Percentiles rank a stretch among this genome's conserved stretches.
Conservation (phyloP, 1,140 invertebrate genomes). For the Mya arenaria region DNA sequence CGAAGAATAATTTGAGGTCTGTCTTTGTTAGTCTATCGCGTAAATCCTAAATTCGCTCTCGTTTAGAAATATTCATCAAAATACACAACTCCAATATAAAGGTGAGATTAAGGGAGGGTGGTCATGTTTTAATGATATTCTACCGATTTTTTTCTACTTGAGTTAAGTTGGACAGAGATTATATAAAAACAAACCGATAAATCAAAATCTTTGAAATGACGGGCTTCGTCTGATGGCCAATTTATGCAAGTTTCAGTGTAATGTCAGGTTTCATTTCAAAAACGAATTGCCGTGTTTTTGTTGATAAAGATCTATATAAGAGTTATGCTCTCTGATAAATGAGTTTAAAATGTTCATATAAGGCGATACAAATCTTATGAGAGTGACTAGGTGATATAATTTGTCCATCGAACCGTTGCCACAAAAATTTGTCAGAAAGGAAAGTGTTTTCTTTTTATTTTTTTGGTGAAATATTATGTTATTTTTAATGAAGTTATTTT, state of each 20-base stretch:
- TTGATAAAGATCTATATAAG: neutral
- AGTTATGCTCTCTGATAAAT: too few species aligned
- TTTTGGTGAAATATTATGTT: too few species aligned
- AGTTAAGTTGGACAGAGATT: neutral
- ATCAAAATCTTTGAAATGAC: too few species aligned
- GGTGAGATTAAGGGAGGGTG: conserved; percentile 5
- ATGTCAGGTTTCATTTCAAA: conserved; percentile 19
- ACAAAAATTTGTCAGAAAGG: too few species aligned
- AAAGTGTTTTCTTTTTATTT: too few species aligned
- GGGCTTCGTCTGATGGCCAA: conserved; percentile 4
- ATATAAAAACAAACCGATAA: conserved; percentile 36
- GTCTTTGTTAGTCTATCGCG: conserved; percentile 23
- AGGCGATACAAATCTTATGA: too few species aligned
- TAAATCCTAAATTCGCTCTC: conserved; percentile 28
- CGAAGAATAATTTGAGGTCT: neutral
- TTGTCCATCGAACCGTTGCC: too few species aligned
- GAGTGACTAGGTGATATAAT: neutral
- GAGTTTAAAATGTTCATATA: neutral
- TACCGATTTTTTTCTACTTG: conserved; percentile 8
- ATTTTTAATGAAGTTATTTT: too few species aligned
- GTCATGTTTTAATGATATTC: conserved; percentile 39
- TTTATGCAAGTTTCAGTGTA: conserved; percentile 24
- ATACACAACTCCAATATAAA: conserved; percentile 26
- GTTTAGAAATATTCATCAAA: conserved; percentile 44
- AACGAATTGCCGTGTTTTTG: neutral